Evolutionary conservation across 2,113 vertebrate genomes (phyloP), one percentile per base, ranked within the genome.

Genomic region (Gambusia affinis): DNA sequence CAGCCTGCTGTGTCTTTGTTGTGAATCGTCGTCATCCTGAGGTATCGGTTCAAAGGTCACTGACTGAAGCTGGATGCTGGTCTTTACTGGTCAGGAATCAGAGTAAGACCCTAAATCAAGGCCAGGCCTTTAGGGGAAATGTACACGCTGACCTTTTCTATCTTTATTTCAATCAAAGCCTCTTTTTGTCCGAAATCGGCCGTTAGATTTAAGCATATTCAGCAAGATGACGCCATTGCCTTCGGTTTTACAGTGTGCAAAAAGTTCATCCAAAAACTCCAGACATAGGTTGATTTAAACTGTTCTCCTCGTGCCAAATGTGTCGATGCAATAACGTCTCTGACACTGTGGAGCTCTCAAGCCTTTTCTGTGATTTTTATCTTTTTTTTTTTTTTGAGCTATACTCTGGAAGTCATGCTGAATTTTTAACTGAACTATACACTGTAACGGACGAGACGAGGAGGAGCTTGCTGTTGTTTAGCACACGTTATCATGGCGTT

Each of bases 241-340:
- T 71, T 84, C 65, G 3, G 65, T 67, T 80, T 82, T 75, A 37
- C 70, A 84, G 64, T 64, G 24, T 64, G 17, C 33, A 72, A 15
- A 69, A 54, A 62, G 37, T 75, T 64, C 17, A 37, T 76, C 28
- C 63, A 63, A 33, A 24, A 63, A 70, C 51, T 72, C 64, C 64
- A 77, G 30, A 31, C 80, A 67, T 33, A 69, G 61, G 67, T 84
- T 63, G 63, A 62, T 81, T 79, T 85, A 66, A 54, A n/a, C 70
- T 51, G 47, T 86, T 78, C 8, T 81, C 63, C 15, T 77, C 67
- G 91, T 92, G 92, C 91, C 91, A 93, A 91, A 90, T 78, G 72
- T 90, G 78, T 91, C 81, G 81, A 88, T 90, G 89, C 89, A 92
- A 93, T 93, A 89, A 89, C 79, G 89, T 91, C 88, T 82, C 83